These are phyloP conservation scores for Dione juno DNA, from an alignment of 2,888 invertebrate species.

Conservation along the genomic window DNA sequence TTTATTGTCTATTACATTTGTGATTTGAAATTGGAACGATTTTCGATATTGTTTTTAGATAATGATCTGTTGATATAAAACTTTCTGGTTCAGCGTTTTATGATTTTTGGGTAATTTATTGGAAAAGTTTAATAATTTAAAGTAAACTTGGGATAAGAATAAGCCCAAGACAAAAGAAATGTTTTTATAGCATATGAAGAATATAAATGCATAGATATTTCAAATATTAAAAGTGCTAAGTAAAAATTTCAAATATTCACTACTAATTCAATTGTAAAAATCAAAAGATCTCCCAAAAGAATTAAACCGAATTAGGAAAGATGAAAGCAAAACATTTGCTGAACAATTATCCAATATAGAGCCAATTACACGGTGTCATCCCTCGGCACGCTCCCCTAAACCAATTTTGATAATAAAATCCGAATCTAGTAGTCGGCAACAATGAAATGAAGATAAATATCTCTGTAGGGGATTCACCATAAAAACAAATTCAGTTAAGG, in stretches of 20 bases:
- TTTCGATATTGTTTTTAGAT: conserved; percentile 32
- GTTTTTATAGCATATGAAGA: not conserved
- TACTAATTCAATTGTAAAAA: conserved; percentile 41
- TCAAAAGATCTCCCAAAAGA: conserved; percentile 44
- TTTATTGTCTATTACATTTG: conserved; percentile 67
- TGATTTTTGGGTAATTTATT: not conserved
- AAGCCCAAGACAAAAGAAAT: not conserved
- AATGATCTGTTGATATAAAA: conserved; percentile 27
- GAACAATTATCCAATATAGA: conserved; percentile 76
- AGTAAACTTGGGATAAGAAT: not conserved
- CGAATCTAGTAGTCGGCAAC: conserved; percentile 71
- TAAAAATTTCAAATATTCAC: conserved; percentile 10
- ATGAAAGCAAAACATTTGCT: conserved; percentile 62
- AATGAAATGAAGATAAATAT: conserved; percentile 81
- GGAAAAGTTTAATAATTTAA: not conserved
- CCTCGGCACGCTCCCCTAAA: conserved; percentile 64
- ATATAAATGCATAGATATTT: not conserved
- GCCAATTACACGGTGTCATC: conserved; percentile 73
- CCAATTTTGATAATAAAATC: conserved; percentile 77
- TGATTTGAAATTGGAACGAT: conserved; percentile 45
- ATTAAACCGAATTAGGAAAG: conserved; percentile 39
- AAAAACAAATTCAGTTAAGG: conserved; percentile 80
- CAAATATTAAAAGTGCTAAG: not conserved
- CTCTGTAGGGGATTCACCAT: conserved; percentile 73
- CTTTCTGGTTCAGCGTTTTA: not conserved